phyloP scores from a whole-genome alignment of 2,888 invertebrate species.

The Pristionchus japonicus region DNA sequence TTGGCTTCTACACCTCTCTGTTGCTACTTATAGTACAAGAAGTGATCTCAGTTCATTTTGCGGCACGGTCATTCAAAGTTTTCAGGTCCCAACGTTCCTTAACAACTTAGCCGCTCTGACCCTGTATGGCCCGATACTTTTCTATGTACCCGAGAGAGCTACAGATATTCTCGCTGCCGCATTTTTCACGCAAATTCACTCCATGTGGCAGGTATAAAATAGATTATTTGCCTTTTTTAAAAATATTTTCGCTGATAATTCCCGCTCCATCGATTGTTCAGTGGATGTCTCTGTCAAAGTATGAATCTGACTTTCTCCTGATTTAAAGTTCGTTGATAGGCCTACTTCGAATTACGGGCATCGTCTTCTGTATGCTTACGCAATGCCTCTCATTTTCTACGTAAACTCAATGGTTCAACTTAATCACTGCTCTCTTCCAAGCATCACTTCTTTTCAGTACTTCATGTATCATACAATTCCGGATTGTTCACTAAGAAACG shows the following conservation, averaged over 20 bases:
- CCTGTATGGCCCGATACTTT: background rate
- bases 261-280: background rate
- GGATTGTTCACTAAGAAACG: background rate
- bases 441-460: background rate
- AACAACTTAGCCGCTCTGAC: background rate
- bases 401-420: background rate
- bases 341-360: too few relatives aligned
- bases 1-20: background rate
- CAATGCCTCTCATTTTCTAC: background rate
- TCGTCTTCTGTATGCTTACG: background rate
- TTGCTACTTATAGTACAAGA: background rate
- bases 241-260: background rate
- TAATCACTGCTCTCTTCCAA: too few relatives aligned
- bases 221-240: background rate
- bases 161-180: background rate
- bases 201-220: background rate
- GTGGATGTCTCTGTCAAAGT: background rate
- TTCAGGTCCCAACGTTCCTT: background rate
- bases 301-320: too few relatives aligned
- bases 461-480: background rate
- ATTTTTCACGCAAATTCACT: background rate
- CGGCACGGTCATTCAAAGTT: background rate
- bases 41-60: background rate
- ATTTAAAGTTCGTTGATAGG: too few relatives aligned
- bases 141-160: too few relatives aligned